These are phyloP conservation scores for Drosophila lini DNA, from an alignment of 1,140 invertebrate species.

Conservation along the genomic window DNA sequence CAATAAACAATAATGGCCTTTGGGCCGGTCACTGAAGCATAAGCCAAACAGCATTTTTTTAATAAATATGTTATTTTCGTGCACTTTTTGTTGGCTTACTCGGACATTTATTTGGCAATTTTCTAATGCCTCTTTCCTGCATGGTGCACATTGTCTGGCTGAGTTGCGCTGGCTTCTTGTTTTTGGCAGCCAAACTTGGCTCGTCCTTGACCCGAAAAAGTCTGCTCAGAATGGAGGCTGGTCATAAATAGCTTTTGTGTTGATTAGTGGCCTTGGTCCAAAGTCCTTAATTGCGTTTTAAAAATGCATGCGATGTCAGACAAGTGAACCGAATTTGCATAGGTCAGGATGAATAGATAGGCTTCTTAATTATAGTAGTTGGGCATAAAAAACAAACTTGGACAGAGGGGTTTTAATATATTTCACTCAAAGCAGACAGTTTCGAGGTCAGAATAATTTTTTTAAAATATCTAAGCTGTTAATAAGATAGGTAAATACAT, in stretches of 20 bases:
- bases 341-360: not conserved
- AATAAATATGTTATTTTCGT: slow-evolving; percentile 70
- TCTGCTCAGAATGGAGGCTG: slow-evolving; percentile 22
- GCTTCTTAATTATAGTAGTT: slow-evolving; percentile 12
- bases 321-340: slow-evolving; percentile 1
- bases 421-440: not conserved
- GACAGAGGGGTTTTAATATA: not conserved
- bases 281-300: slow-evolving; percentile 53
- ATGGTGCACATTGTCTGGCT: slow-evolving; percentile 28
- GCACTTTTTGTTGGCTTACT: not conserved
- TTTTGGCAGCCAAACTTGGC: slow-evolving; percentile 42
- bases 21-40: slow-evolving; percentile 44
- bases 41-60: slow-evolving; percentile 53
- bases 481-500: too few relatives aligned
- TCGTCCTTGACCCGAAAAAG: slow-evolving; percentile 60
- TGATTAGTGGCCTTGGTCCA: slow-evolving; percentile 55
- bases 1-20: slow-evolving; percentile 57
- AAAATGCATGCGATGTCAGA: slow-evolving; percentile 27
- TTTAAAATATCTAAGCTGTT: too few relatives aligned
- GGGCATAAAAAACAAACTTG: not conserved
- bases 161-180: slow-evolving; percentile 31
- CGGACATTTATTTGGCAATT: slow-evolving; percentile 27
- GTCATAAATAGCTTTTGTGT: slow-evolving; percentile 61
- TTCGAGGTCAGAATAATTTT: not conserved
- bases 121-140: slow-evolving; percentile 20